A percentile compares a stretch with the other conserved stretches of the same genome.
Evolutionary conservation across 2,113 vertebrate genomes (phyloP).

Genomic region (Odocoileus virginianus): DNA sequence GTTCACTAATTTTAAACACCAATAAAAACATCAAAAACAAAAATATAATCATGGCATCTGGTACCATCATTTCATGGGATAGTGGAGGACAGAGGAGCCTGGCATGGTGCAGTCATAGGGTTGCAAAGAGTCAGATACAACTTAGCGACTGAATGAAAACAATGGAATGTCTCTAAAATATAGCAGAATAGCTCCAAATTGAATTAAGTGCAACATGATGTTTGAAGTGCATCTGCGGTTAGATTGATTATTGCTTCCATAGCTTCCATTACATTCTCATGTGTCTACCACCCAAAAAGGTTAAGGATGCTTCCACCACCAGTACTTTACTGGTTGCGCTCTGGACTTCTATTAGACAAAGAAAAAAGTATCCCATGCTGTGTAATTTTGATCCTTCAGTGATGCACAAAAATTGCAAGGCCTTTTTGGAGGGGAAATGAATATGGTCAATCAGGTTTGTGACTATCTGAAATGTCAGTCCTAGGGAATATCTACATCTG

Average conservation of each 20-base stretch:
- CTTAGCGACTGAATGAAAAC: not conserved
- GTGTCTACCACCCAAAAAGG: not conserved
- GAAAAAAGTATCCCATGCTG: not conserved
- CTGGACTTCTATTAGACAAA: not conserved
- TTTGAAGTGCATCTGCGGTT: not conserved
- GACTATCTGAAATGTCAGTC: conserved; percentile 2
- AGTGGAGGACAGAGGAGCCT: not conserved
- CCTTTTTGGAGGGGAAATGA: not conserved
- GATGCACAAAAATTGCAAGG: conserved; percentile 1
- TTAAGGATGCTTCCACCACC: not conserved
- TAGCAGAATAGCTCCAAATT: not conserved
- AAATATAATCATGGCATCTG: not conserved
- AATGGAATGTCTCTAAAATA: not conserved
- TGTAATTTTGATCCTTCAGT: not conserved
- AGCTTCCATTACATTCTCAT: not conserved
- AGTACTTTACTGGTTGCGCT: not conserved
- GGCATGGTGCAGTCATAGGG: not conserved
- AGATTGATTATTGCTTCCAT: not conserved
- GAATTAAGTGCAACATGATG: not conserved
- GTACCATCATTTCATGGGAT: not conserved
- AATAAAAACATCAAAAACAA: not conserved
- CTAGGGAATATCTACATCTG: not conserved
- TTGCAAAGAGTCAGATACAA: not conserved
- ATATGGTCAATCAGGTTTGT: not conserved
- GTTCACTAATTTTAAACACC: not conserved